A percentile compares a stretch with the other conserved stretches of the same genome.
Evolutionary conservation across 1,140 invertebrate species (phyloP).

Genomic region (Pseudomyrmex pallidus): DNA sequence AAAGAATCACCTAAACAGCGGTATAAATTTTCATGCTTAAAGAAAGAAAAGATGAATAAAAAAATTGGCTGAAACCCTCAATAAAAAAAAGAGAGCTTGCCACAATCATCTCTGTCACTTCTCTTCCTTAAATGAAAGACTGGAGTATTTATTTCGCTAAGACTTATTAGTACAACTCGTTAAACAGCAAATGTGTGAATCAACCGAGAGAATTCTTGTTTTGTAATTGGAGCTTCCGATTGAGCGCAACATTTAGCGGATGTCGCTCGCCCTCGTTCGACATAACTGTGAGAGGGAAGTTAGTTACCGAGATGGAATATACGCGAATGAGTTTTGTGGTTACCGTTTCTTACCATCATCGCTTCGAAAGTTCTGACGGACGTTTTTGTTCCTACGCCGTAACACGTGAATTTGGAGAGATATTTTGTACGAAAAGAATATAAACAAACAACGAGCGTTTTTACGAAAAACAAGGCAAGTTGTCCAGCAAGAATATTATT

Average conservation of each 20-base stretch:
- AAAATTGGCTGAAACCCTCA: constrained; percentile 14
- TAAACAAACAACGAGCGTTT: no score
- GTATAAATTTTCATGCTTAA: constrained; percentile 19
- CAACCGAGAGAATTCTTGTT: constrained; percentile 55
- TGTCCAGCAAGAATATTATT: no score
- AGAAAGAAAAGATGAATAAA: constrained; percentile 10
- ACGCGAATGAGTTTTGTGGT: constrained; percentile 25
- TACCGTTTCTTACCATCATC: constrained; percentile 44
- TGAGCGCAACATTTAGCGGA: constrained; percentile 35
- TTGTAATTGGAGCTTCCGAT: constrained; percentile 65
- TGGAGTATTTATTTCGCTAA: constrained; percentile 64
- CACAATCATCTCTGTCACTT: constrained; percentile 41
- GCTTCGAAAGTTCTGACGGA: background rate
- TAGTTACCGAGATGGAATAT: constrained; percentile 34
- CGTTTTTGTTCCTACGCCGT: constrained; percentile 5
- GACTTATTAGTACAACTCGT: constrained; percentile 34
- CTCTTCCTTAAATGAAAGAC: constrained; percentile 42
- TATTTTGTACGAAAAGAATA: background rate
- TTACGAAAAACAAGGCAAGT: no score
- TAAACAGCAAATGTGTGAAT: constrained; percentile 26
- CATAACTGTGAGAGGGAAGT: constrained; percentile 30
- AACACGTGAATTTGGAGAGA: background rate
- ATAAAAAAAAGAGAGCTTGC: constrained; percentile 14
- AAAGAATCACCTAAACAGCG: constrained; percentile 22
- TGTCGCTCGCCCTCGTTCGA: constrained; percentile 28